Evolutionary conservation across 2,888 invertebrate species (phyloP), one percentile per base, ranked within the genome.

Genomic region (Tanytarsus gracilentus): DNA sequence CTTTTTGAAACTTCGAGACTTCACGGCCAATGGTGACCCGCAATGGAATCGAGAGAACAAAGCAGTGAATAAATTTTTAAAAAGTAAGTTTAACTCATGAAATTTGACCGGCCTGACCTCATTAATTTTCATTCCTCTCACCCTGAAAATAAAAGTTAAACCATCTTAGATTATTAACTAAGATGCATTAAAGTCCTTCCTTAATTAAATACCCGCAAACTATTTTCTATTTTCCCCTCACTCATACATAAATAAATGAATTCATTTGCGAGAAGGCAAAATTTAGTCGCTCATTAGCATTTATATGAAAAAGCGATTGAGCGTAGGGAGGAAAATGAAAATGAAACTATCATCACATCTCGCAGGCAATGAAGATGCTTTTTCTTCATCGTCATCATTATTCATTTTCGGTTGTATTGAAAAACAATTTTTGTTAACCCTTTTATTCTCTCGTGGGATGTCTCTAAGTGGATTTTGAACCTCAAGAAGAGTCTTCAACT

Each of bases 1-100:
- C 76, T 95, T 92, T 81, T 84, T 95, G 75, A 93, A 92, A 77
- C 79, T 95, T 71, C 79, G 92, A 66, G 93, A 96, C 76, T 97
- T 97, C 77, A 93, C 94, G 62, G 86, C 89, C 6, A 93, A 94
- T 73, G 96, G 96, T 0, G 95, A 96, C 70, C 96, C 96, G 18
- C 94, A 94, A 74, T 97, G 97, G 96, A 88, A 83, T 68, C 76
- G 91, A 44, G 91, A 91, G 67, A 80, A 82, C 16, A 85, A 86
- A 53, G 83, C 85, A 51, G 81, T 84, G 63, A 86, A 83, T 74
- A 90, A 90, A 76, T 80, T 82, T 53, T 78, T 88, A 65, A 91
- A 91, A 85, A 85, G 90, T 90, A 74, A 77, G 81, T 72, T n/a
- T 18, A 23, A n/a, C 27, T 23, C 9, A 18, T 40, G 16, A 29